These are phyloP conservation scores for Episyrphus balteatus DNA, from an alignment of 1,140 invertebrate species.

Conservation along the genomic window DNA sequence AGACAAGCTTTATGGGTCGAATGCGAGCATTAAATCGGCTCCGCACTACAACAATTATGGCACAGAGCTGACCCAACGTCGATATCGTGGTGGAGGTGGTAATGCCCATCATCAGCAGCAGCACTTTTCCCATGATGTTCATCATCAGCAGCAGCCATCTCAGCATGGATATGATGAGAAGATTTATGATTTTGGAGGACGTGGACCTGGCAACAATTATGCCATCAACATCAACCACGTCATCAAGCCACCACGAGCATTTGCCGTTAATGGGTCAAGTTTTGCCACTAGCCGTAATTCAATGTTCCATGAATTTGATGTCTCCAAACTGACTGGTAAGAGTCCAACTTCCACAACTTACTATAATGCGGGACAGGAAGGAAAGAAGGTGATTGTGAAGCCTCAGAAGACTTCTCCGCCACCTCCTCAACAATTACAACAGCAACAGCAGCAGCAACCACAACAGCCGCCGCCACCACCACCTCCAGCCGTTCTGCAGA, in stretches of 20 bases:
- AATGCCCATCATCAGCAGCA: not conserved
- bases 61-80: slow-evolving; percentile 5
- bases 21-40: slow-evolving; percentile 38
- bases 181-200: slow-evolving; percentile 34
- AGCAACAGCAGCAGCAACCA: slow-evolving; percentile 7
- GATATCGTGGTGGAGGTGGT: not conserved
- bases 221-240: slow-evolving; percentile 7
- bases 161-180: slow-evolving; percentile 26
- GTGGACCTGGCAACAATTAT: slow-evolving; percentile 31
- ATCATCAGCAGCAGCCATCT: not conserved
- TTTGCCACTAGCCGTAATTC: slow-evolving; percentile 1
- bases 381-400: not conserved
- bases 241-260: slow-evolving; percentile 3
- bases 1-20: slow-evolving; percentile 35
- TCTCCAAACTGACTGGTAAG: slow-evolving; percentile 35
- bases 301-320: slow-evolving; percentile 32
- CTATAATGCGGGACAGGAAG: not conserved
- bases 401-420: not conserved
- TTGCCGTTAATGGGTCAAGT: slow-evolving; percentile 4
- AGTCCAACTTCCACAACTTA: slow-evolving; percentile 37
- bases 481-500: not conserved
- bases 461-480: slow-evolving; percentile 5
- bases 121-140: not conserved
- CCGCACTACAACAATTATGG: slow-evolving; percentile 32
- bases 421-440: slow-evolving; percentile 13